Evolutionary conservation across 2,797 vertebrate genomes (phyloP).

Genomic region (Crocidura indochinensis): DNA sequence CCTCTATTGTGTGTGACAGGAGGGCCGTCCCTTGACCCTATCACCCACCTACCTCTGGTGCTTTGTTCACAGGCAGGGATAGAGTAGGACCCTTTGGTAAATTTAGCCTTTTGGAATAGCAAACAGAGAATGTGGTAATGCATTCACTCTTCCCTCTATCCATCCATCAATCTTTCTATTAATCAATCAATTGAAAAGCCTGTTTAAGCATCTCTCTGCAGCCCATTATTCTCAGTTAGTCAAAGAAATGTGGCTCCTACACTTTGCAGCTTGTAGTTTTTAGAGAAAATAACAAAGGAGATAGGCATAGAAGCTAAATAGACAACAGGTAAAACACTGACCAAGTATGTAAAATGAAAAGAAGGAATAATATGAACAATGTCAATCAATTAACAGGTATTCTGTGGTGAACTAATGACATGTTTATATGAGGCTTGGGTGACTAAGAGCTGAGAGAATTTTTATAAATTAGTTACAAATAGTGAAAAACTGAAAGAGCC

Average conservation of each 20-base stretch:
- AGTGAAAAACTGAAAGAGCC: slow-evolving; percentile 40
- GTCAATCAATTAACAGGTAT: slow-evolving; percentile 72
- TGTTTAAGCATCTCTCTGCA: slow-evolving; percentile 77
- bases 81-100: slow-evolving; percentile 69
- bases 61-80: slow-evolving; percentile 74
- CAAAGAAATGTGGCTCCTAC: slow-evolving; percentile 68
- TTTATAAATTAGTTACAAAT: slow-evolving; percentile 50
- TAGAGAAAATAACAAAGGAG: slow-evolving; percentile 70
- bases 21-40: slow-evolving; percentile 59
- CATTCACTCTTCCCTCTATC: slow-evolving; percentile 63
- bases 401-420: slow-evolving; percentile 41
- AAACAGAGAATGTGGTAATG: slow-evolving; percentile 69
- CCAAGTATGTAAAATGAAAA: slow-evolving; percentile 66
- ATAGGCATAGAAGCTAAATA: slow-evolving; percentile 59
- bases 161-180: slow-evolving; percentile 70
- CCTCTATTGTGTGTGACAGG: slow-evolving; percentile 47
- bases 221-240: slow-evolving; percentile 73
- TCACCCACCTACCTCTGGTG: slow-evolving; percentile 60
- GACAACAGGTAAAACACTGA: slow-evolving; percentile 76
- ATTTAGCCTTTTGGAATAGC: slow-evolving; percentile 73
- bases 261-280: slow-evolving; percentile 65
- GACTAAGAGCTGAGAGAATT: slow-evolving; percentile 45
- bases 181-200: slow-evolving; percentile 79
- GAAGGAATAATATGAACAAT: slow-evolving; percentile 44
- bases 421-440: background rate